Base-by-base conservation (phyloP, 2,797 vertebrate genomes). In the Pogoniulus pusillus region DNA sequence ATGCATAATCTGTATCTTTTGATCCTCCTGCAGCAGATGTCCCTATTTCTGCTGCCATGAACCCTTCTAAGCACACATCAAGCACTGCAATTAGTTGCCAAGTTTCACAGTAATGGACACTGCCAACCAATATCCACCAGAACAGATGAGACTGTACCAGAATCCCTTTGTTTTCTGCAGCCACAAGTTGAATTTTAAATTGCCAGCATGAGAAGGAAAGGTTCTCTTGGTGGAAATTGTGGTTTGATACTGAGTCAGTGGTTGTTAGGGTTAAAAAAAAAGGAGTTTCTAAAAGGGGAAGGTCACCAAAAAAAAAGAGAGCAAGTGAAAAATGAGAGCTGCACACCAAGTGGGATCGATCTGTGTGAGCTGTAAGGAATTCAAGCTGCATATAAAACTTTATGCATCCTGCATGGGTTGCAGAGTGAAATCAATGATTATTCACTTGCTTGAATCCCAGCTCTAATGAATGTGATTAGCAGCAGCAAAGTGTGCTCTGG, bases 391-490 rank as follows among this genome's bases (percentile, higher is more conserved):
- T 24, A 20, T 37, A n/a, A 59, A 57, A 62, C 6, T 77, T 53
- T 70, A 11, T 79, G 45, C 58, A 64, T 41, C 15, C 37, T 91
- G 32, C 15, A 65, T 83, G 45, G 41, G 45, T 85, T 87, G 79
- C n/a, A 47, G 32, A 74, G 17, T n/a, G 43, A 94, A 94, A 32
- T 68, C 17, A 59, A 20, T 76, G 35, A 64, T 89, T 82, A 59
- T 63, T 89, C 43, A 47, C 35, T 87, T 57, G 30, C 39, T 84
- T 85, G 73, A 60, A 58, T 69, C 41, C 82, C 82, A 69, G 51
- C 77, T 90, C 18, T 85, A 84, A 82, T 82, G 78, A 82, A 72
- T 37, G n/a, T 43, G 30, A 90, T 93, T 85, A 86, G 22, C 32
- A 86, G 15, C 5, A 73, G 64, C 81, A 72, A 24, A n/a, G 37